Evolutionary conservation across 2,888 invertebrate species (phyloP).

Genomic region (Pollenia amentaria): DNA sequence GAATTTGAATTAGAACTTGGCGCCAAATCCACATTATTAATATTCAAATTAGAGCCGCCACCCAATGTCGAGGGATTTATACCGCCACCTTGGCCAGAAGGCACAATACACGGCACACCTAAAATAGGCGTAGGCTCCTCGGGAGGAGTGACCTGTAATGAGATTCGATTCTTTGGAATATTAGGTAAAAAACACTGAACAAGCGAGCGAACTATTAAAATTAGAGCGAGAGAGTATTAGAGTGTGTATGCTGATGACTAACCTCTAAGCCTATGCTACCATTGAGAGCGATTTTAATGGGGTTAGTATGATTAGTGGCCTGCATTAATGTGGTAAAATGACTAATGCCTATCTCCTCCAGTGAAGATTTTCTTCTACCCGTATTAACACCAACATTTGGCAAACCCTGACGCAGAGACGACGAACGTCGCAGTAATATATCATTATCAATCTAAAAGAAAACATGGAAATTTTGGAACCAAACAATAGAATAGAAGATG

Average conservation of each 20-base stretch:
- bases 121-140: constrained; percentile 86
- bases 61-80: constrained; percentile 84
- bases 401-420: constrained; percentile 93
- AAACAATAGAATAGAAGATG: constrained; percentile 42
- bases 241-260: constrained; percentile 74
- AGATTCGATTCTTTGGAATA: constrained; percentile 81
- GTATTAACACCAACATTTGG: constrained; percentile 87
- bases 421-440: constrained; percentile 92
- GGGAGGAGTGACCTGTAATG: constrained; percentile 87
- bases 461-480: constrained; percentile 57
- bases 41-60: constrained; percentile 82
- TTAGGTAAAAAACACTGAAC: constrained; percentile 23
- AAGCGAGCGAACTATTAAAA: not conserved
- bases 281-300: constrained; percentile 93
- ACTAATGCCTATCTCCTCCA: constrained; percentile 93
- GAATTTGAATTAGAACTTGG: constrained; percentile 82
- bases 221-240: constrained; percentile 12
- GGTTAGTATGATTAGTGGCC: constrained; percentile 89
- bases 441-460: constrained; percentile 88
- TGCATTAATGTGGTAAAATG: constrained; percentile 90
- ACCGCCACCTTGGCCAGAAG: constrained; percentile 81
- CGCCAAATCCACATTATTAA: constrained; percentile 82
- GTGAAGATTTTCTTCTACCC: constrained; percentile 90
- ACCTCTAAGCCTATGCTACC: constrained; percentile 93
- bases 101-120: constrained; percentile 83